Conservation (phyloP, 2,888 invertebrate species). For the Agonopterix arenella region DNA sequence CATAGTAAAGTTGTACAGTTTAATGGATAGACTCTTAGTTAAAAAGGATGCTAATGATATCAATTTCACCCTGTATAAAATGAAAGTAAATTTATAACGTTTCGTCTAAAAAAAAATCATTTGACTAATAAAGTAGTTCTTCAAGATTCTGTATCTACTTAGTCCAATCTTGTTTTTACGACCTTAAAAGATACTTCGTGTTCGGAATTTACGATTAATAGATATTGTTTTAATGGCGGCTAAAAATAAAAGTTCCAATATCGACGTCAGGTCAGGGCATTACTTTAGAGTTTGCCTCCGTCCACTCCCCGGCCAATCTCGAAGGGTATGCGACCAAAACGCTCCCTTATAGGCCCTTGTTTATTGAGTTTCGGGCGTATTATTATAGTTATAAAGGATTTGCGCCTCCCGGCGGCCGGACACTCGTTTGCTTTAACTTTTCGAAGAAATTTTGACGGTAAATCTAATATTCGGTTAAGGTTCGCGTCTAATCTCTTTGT, state of each 20-base stretch:
- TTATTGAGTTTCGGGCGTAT: constrained; percentile 4
- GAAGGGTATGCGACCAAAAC: constrained; percentile 5
- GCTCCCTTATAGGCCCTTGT: constrained; percentile 1
- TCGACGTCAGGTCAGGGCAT: constrained; percentile 3
- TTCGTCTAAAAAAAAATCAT: no score
- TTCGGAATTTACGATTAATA: no score
- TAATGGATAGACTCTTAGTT: no score
- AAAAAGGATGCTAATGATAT: no score
- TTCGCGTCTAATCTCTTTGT: constrained; percentile 35
- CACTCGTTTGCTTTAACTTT: constrained; percentile 33
- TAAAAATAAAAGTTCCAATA: not conserved
- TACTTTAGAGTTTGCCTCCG: constrained; percentile 18
- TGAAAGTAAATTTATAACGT: no score
- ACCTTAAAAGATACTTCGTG: no score
- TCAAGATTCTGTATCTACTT: no score
- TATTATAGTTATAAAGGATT: constrained; percentile 3
- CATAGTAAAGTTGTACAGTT: no score
- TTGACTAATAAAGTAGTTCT: no score
- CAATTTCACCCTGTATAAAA: no score
- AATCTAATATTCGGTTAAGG: constrained; percentile 44
- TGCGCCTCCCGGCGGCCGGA: constrained; percentile 9
- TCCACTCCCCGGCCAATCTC: constrained; percentile 22
- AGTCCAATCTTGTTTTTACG: no score
- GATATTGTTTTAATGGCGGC: not conserved
- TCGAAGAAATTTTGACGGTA: constrained; percentile 33